Evolutionary conservation across 2,797 vertebrate genomes (phyloP).

Genomic region (Crax fasciolata): DNA sequence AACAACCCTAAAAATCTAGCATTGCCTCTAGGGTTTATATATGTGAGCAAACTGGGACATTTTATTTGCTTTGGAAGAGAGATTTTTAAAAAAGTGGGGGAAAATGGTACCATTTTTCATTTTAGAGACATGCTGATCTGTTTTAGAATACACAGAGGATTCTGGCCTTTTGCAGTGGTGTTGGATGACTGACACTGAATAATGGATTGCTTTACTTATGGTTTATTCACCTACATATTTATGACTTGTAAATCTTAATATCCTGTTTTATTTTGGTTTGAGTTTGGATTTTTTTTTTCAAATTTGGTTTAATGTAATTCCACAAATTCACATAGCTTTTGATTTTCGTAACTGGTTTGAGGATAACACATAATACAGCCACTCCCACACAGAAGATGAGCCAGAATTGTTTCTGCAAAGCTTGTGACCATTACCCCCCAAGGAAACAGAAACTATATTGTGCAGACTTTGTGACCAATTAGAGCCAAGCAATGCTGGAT

Average conservation of each 20-base stretch:
- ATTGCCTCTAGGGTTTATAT: neutral
- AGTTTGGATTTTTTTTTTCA: neutral
- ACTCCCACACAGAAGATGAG: neutral
- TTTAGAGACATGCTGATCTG: neutral
- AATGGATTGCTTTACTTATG: neutral
- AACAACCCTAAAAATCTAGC: neutral
- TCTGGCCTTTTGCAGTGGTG: neutral
- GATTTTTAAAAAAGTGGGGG: neutral
- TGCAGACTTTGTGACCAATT: neutral
- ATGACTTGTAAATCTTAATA: neutral
- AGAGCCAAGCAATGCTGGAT: neutral
- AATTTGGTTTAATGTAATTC: neutral
- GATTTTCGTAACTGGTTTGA: neutral
- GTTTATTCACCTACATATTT: neutral
- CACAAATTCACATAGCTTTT: neutral
- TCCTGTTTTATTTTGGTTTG: neutral
- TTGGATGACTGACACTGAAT: neutral
- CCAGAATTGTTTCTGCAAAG: neutral
- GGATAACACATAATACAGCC: neutral
- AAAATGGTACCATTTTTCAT: neutral
- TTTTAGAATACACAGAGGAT: neutral
- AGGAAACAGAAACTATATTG: neutral
- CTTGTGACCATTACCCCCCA: neutral
- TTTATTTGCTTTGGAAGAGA: neutral
- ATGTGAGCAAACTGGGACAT: rapidly evolving